Conservation (phyloP, 2,113 vertebrate species). For the Aegypius monachus region DNA sequence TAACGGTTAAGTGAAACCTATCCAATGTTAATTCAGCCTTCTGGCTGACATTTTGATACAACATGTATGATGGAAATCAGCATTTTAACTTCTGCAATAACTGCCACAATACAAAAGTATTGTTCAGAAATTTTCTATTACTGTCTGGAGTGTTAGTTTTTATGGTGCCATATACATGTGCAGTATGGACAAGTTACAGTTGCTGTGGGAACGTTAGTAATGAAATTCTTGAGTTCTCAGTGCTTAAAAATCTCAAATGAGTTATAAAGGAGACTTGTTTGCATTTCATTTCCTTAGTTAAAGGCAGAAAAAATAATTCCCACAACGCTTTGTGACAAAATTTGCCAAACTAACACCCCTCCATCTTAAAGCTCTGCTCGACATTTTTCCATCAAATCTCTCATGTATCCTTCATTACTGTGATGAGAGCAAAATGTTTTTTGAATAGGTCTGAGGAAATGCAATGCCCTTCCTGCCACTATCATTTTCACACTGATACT, state of each 20-base stretch:
- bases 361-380: neutral
- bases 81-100: conserved; percentile 14
- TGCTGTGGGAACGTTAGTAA: conserved; percentile 36
- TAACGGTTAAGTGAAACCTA: neutral
- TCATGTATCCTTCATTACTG: neutral
- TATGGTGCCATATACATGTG: conserved; percentile 12
- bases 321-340: neutral
- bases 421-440: neutral
- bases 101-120: neutral
- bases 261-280: conserved; percentile 31
- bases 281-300: conserved; percentile 51
- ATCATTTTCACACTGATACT: neutral
- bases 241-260: conserved; percentile 40
- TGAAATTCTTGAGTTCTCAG: conserved; percentile 46
- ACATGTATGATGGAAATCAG: neutral
- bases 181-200: conserved; percentile 29
- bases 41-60: neutral
- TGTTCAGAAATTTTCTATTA: conserved; percentile 2
- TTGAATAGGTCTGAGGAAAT: neutral
- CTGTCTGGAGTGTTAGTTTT: conserved; percentile 22
- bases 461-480: neutral
- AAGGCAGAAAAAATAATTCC: neutral
- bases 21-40: neutral
- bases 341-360: neutral
- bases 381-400: neutral